Percentiles rank a stretch among this genome's conserved stretches.
Conservation (phyloP, 2,113 vertebrate genomes). For the Colius striatus region DNA sequence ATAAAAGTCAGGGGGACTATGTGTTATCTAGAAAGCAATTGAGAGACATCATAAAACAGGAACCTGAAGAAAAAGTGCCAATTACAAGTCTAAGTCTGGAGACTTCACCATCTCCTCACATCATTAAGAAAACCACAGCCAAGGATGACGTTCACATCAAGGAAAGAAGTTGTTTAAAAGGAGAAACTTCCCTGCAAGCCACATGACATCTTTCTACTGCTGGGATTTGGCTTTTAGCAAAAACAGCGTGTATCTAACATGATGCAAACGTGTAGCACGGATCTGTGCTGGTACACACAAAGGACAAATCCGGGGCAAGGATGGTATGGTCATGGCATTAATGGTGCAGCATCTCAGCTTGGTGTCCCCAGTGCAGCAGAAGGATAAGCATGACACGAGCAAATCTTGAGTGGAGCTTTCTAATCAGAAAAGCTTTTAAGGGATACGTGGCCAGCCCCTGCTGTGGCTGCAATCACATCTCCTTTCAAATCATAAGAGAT, state of each 20-base stretch:
- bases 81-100: background rate
- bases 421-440: slow-evolving; percentile 22
- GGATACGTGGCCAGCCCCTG: background rate
- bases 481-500: background rate
- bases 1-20: background rate
- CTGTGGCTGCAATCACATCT: background rate
- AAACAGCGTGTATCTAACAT: background rate
- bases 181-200: background rate
- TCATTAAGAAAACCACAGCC: background rate
- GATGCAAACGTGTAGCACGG: background rate
- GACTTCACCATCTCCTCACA: background rate
- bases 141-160: background rate
- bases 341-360: background rate
- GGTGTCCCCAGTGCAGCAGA: background rate
- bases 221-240: background rate
- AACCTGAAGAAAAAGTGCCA: background rate
- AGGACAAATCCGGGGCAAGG: background rate
- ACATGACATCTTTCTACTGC: background rate
- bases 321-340: background rate
- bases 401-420: background rate
- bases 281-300: background rate
- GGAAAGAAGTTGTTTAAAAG: background rate
- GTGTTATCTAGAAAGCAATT: background rate
- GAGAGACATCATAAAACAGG: background rate
- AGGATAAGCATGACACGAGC: background rate